Conservation (phyloP, 2,888 invertebrate genomes). For the Bugula neritina region DNA sequence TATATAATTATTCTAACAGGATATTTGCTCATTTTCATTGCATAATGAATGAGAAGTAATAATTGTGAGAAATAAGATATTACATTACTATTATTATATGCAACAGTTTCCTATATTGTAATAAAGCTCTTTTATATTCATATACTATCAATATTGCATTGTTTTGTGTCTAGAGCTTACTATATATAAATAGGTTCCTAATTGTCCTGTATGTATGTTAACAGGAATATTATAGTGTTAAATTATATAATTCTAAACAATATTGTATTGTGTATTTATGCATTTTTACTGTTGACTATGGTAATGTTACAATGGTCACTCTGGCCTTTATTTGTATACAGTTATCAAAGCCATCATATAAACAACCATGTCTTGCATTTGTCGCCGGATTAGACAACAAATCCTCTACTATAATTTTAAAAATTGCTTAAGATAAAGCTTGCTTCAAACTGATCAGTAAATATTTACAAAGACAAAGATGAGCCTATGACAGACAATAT, state of each 20-base stretch:
- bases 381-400: constrained; percentile 22
- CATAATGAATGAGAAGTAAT: neutral
- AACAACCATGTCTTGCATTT: neutral
- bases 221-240: too few species aligned
- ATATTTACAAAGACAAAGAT: constrained; percentile 15
- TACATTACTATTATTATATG: neutral
- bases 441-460: constrained; percentile 20
- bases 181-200: too few species aligned
- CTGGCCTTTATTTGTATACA: neutral
- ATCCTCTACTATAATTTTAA: neutral
- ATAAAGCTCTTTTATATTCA: neutral
- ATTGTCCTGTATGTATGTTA: too few species aligned
- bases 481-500: neutral
- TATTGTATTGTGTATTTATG: too few species aligned
- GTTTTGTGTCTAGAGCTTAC: neutral
- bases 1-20: neutral
- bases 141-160: neutral
- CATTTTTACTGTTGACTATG: neutral
- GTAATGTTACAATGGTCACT: neutral
- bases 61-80: too few species aligned
- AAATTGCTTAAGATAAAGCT: constrained; percentile 9
- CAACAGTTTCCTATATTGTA: neutral
- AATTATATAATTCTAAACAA: too few species aligned
- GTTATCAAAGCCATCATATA: neutral
- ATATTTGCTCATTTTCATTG: neutral